These are phyloP conservation scores for Toxotes lorentzi DNA, from an alignment of 2,797 vertebrate genomes.

Conservation along the genomic window DNA sequence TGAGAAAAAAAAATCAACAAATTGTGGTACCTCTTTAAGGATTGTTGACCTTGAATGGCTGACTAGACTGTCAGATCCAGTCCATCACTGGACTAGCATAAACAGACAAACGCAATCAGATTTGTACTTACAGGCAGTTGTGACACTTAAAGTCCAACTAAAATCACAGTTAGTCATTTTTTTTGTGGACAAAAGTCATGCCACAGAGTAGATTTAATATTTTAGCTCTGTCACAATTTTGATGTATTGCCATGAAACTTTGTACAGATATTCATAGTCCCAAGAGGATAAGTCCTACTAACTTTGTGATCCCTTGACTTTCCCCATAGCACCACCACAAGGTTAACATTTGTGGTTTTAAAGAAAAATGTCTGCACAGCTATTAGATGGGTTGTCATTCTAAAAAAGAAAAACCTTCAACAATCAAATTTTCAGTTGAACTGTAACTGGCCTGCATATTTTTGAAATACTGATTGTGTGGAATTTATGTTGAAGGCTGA, in stretches of 20 bases:
- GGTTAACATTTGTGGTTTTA: neutral
- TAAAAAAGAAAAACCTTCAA: neutral
- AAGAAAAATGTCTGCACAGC: neutral
- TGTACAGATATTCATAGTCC: neutral
- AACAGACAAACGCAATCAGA: constrained; percentile 28
- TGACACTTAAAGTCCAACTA: neutral
- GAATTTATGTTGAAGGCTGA: too few relatives aligned
- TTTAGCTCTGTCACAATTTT: neutral
- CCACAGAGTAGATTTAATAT: neutral
- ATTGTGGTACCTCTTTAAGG: neutral
- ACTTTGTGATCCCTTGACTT: neutral
- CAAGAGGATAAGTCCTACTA: neutral
- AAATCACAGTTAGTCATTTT: neutral
- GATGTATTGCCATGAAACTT: neutral
- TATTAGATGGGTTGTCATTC: neutral
- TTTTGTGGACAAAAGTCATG: neutral
- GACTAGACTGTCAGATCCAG: constrained; percentile 37
- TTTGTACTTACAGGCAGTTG: constrained; percentile 14
- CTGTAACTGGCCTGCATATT: neutral
- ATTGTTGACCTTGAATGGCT: constrained; percentile 13
- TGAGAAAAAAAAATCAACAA: neutral
- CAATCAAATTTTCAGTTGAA: neutral
- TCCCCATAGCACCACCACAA: neutral
- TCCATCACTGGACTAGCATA: constrained; percentile 24
- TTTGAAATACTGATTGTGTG: neutral